These are phyloP conservation scores for Hoplias malabaricus DNA, from an alignment of 2,113 vertebrate genomes.

Conservation along the genomic window DNA sequence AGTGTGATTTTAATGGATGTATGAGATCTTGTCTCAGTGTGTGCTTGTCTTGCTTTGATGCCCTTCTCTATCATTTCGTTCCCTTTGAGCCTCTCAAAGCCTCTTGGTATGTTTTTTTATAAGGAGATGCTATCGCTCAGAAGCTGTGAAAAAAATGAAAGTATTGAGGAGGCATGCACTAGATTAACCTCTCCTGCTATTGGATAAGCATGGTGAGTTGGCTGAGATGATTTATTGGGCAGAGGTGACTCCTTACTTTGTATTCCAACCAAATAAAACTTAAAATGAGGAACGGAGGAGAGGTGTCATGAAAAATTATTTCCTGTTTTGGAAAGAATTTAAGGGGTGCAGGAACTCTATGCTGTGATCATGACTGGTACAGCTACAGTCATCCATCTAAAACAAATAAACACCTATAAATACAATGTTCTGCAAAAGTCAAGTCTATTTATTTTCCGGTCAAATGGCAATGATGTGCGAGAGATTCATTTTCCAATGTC, in stretches of 20 bases:
- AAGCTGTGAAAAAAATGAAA: neutral
- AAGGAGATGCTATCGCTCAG: conserved; percentile 10
- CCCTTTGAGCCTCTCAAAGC: neutral
- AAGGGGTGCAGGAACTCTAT: neutral
- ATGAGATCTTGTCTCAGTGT: neutral
- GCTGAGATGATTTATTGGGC: neutral
- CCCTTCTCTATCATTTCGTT: neutral
- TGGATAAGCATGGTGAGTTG: conserved; percentile 7
- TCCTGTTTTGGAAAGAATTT: neutral
- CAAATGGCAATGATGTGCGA: too few relatives aligned
- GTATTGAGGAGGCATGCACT: neutral
- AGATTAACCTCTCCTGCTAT: conserved; percentile 9
- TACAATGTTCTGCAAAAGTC: neutral
- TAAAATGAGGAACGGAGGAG: neutral
- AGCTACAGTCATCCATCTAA: neutral
- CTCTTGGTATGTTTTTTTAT: neutral
- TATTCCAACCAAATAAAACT: conserved; percentile 10
- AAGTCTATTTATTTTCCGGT: too few relatives aligned
- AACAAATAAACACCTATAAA: neutral
- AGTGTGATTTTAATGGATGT: neutral
- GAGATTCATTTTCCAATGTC: too few relatives aligned
- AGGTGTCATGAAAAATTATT: neutral
- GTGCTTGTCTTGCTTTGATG: neutral
- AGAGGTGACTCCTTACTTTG: neutral
- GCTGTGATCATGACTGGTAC: neutral